Evolutionary conservation across 2,797 vertebrate genomes (phyloP).

Genomic region (Lycodopsis pacificus): DNA sequence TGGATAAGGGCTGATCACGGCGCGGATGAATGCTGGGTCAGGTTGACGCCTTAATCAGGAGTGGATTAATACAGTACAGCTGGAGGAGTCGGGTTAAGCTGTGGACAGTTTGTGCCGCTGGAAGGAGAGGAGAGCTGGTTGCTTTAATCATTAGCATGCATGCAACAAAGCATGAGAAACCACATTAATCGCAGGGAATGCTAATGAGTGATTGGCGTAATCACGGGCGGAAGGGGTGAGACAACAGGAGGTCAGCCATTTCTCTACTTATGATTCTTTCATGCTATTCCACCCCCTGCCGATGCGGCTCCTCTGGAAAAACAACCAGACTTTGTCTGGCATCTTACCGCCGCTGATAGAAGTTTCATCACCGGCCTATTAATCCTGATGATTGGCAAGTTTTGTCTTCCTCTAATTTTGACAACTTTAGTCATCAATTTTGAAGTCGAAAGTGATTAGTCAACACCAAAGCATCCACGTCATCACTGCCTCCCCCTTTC

Average conservation of each 20-base stretch:
- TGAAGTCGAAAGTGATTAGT: constrained; percentile 41
- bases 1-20: constrained; percentile 70
- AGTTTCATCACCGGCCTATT: constrained; percentile 38
- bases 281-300: constrained; percentile 55
- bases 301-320: constrained; percentile 47
- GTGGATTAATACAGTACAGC: constrained; percentile 70
- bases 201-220: constrained; percentile 83
- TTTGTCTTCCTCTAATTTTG: constrained; percentile 55
- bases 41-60: constrained; percentile 73
- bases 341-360: constrained; percentile 28
- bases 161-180: constrained; percentile 75
- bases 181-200: constrained; percentile 74
- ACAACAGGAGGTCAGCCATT: constrained; percentile 74
- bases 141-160: constrained; percentile 73
- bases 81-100: constrained; percentile 51
- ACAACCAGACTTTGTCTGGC: constrained; percentile 42
- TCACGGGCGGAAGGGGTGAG: constrained; percentile 68
- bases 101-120: constrained; percentile 34
- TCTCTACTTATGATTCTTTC: constrained; percentile 61
- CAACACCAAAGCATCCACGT: constrained; percentile 26
- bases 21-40: constrained; percentile 63
- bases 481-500: constrained; percentile 40
- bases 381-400: constrained; percentile 54
- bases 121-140: constrained; percentile 34
- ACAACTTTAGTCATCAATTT: constrained; percentile 28